Evolutionary conservation across 37 sponge, comb jelly and placozoan species (phyloP).

Genomic region (Ianthella basta): DNA sequence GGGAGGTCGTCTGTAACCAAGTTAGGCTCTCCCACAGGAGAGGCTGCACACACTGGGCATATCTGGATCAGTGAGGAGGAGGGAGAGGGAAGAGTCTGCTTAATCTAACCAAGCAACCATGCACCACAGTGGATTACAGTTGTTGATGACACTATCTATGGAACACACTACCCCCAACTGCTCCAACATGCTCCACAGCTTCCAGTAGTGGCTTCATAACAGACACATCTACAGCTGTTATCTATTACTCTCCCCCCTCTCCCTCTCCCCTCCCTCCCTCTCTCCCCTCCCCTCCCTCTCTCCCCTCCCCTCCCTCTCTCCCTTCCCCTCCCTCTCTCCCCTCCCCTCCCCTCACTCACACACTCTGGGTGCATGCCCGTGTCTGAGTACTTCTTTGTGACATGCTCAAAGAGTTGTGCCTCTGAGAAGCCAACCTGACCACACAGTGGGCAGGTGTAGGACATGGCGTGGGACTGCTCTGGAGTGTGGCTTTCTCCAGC

Average conservation of each 20-base stretch:
- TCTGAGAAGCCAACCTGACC: slow-evolving; percentile 83
- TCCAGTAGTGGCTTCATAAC: no score
- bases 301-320: neutral
- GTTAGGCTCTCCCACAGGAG: slow-evolving; percentile 83
- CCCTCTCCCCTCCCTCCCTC: no score
- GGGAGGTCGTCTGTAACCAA: slow-evolving; percentile 78
- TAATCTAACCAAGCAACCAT: neutral
- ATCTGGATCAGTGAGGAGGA: slow-evolving; percentile 44
- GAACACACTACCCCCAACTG: no score
- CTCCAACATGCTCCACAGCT: no score
- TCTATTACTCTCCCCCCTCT: no score
- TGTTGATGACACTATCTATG: no score
- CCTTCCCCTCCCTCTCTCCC: neutral
- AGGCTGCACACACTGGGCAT: slow-evolving; percentile 92
- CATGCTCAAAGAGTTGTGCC: slow-evolving; percentile 79
- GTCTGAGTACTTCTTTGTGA: slow-evolving; percentile 76
- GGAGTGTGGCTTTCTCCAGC: slow-evolving; percentile 74
- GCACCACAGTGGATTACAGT: no score
- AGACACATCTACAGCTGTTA: no score
- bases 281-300: no score
- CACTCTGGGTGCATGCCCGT: slow-evolving; percentile 40
- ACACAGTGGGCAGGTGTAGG: slow-evolving; percentile 90
- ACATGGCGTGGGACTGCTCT: slow-evolving; percentile 72
- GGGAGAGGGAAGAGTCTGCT: neutral
- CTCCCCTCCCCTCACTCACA: slow-evolving; percentile 19